A percentile compares a stretch with the other conserved stretches of the same genome.
phyloP scores from a whole-genome alignment of 2,888 invertebrate species.

The Matsumyia berberina region DNA sequence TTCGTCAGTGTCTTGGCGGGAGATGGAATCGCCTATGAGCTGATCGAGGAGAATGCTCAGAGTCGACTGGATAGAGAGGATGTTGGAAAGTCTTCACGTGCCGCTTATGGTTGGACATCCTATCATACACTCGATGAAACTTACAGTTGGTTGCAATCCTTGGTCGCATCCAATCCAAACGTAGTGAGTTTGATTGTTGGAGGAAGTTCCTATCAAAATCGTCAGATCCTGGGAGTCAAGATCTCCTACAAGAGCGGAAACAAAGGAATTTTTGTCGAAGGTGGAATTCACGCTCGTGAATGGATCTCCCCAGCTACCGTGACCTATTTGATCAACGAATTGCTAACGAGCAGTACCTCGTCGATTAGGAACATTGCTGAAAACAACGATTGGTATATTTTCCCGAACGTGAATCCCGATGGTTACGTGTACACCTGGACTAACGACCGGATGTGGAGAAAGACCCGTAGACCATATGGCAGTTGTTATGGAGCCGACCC shows the following conservation, averaged over 20 bases:
- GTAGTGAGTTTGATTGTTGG: slow-evolving; percentile 85
- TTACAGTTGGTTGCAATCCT: slow-evolving; percentile 86
- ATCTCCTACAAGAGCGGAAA: slow-evolving; percentile 84
- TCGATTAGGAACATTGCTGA: slow-evolving; percentile 85
- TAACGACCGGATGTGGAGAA: slow-evolving; percentile 87
- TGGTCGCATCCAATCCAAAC: slow-evolving; percentile 84
- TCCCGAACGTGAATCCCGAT: slow-evolving; percentile 92
- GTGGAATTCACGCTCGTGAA: slow-evolving; percentile 90
- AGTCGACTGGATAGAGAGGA: slow-evolving; percentile 78
- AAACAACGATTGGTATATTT: slow-evolving; percentile 89
- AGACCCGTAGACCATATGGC: slow-evolving; percentile 86
- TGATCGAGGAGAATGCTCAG: slow-evolving; percentile 84
- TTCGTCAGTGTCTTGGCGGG: slow-evolving; percentile 73
- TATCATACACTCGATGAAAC: slow-evolving; percentile 84
- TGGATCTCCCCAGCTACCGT: slow-evolving; percentile 89
- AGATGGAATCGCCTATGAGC: slow-evolving; percentile 84
- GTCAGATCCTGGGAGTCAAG: slow-evolving; percentile 87
- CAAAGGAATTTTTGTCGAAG: slow-evolving; percentile 87
- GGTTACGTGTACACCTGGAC: slow-evolving; percentile 89
- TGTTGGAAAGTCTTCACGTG: slow-evolving; percentile 83
- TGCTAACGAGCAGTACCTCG: slow-evolving; percentile 85
- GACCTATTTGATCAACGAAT: slow-evolving; percentile 87
- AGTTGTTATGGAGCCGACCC: slow-evolving; percentile 89
- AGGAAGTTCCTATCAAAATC: slow-evolving; percentile 86
- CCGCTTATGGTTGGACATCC: slow-evolving; percentile 80